A percentile compares a stretch with the other conserved stretches of the same genome.
These are phyloP conservation scores for Leucosticte australis DNA, from an alignment of 2,113 vertebrate genomes.

Conservation along the genomic window DNA sequence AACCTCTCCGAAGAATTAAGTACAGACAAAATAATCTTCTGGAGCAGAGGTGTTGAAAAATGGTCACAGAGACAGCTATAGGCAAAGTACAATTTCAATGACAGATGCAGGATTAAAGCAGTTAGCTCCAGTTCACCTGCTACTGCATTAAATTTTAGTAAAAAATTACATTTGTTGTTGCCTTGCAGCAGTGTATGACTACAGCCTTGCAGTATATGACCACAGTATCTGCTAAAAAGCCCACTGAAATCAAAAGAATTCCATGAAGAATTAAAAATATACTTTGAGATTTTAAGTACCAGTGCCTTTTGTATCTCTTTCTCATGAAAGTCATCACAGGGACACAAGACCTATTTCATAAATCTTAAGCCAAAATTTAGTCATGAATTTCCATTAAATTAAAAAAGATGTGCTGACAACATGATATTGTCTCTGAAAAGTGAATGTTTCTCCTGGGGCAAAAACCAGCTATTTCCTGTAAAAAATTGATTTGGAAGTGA, in stretches of 20 bases:
- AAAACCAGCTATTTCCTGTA: not conserved
- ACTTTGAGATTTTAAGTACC: not conserved
- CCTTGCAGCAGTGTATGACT: not conserved
- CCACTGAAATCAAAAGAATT: not conserved
- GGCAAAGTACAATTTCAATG: not conserved
- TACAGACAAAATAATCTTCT: not conserved
- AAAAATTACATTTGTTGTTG: not conserved
- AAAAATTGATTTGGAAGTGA: not conserved
- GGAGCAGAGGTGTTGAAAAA: not conserved
- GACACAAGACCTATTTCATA: not conserved
- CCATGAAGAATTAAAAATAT: not conserved
- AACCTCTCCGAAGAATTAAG: no score
- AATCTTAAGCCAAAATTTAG: not conserved
- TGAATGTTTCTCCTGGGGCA: not conserved
- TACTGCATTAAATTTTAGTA: not conserved
- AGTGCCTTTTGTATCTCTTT: not conserved
- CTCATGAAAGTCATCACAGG: not conserved
- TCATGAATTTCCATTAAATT: not conserved
- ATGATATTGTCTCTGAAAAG: not conserved
- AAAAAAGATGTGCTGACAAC: not conserved
- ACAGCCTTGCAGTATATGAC: not conserved
- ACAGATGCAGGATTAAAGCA: not conserved
- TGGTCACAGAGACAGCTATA: not conserved
- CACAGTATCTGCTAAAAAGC: not conserved
- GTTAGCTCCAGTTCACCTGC: not conserved